Percentiles rank a stretch among this genome's conserved stretches.
Conservation (phyloP, 2,888 invertebrate species). For the Platycnemis pennipes region DNA sequence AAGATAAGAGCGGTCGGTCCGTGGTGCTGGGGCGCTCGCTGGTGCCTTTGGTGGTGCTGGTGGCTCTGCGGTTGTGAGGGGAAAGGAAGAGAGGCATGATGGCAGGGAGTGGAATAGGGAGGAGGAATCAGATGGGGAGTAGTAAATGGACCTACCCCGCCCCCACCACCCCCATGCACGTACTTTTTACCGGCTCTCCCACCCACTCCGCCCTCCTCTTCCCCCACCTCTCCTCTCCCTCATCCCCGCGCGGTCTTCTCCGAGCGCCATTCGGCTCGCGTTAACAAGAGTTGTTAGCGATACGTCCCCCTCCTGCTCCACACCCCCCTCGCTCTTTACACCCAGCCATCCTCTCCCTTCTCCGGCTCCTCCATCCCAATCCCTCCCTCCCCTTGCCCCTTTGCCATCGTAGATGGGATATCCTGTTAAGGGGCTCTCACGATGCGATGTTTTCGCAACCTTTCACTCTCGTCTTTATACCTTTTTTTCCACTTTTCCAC, state of each 20-base stretch:
- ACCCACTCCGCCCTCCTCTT: neutral
- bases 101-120: neutral
- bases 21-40: neutral
- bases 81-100: neutral
- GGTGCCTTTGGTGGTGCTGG: neutral
- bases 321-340: slow-evolving; percentile 20
- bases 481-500: slow-evolving; percentile 13
- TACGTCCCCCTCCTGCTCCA: slow-evolving; percentile 24
- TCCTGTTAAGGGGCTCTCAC: slow-evolving; percentile 60
- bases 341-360: slow-evolving; percentile 19
- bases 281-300: slow-evolving; percentile 68
- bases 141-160: slow-evolving; percentile 36
- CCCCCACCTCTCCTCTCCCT: neutral
- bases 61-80: slow-evolving; percentile 3
- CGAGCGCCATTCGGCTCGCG: slow-evolving; percentile 42
- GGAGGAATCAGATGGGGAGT: neutral
- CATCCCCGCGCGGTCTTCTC: slow-evolving; percentile 25
- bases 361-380: neutral
- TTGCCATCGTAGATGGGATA: slow-evolving; percentile 57
- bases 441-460: slow-evolving; percentile 65
- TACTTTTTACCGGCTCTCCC: neutral
- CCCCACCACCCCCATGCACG: neutral
- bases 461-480: slow-evolving; percentile 52
- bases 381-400: neutral
- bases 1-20: slow-evolving; percentile 46